A percentile compares a stretch with the other conserved stretches of the same genome.
These are phyloP conservation scores for Hesperophylax magnus DNA, from an alignment of 1,140 invertebrate species.

Conservation along the genomic window DNA sequence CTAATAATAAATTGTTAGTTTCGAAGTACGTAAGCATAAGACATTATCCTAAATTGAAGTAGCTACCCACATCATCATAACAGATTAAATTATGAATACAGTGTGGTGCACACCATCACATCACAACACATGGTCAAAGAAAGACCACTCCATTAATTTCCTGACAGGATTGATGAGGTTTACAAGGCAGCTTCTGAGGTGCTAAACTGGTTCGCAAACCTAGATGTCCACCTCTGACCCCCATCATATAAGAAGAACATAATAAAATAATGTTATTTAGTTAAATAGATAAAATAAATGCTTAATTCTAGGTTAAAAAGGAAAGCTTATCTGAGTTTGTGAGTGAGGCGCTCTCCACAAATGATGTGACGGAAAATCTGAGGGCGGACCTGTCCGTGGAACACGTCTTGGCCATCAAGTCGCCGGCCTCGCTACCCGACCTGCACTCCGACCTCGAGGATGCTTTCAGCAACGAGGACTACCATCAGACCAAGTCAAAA, in stretches of 20 bases:
- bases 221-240: too few species aligned
- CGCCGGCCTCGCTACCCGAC: constrained; percentile 51
- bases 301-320: constrained; percentile 51
- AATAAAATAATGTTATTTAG: background rate
- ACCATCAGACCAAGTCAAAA: constrained; percentile 48
- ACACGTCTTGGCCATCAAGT: constrained; percentile 41
- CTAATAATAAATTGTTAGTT: background rate
- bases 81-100: too few species aligned
- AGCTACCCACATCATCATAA: too few species aligned
- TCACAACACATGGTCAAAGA: too few species aligned
- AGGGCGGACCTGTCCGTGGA: constrained; percentile 1
- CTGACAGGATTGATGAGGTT: too few species aligned
- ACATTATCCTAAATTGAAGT: too few species aligned
- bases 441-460: constrained; percentile 54
- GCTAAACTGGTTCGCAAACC: too few species aligned
- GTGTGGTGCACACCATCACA: too few species aligned
- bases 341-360: constrained; percentile 43
- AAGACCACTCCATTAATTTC: too few species aligned
- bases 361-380: constrained; percentile 14
- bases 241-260: too few species aligned
- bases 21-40: background rate
- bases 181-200: too few species aligned
- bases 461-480: constrained; percentile 54
- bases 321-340: constrained; percentile 46
- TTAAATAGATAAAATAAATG: background rate